Base-by-base conservation (phyloP, 2,113 vertebrate genomes). In the Greenwoodochromis staneri region DNA sequence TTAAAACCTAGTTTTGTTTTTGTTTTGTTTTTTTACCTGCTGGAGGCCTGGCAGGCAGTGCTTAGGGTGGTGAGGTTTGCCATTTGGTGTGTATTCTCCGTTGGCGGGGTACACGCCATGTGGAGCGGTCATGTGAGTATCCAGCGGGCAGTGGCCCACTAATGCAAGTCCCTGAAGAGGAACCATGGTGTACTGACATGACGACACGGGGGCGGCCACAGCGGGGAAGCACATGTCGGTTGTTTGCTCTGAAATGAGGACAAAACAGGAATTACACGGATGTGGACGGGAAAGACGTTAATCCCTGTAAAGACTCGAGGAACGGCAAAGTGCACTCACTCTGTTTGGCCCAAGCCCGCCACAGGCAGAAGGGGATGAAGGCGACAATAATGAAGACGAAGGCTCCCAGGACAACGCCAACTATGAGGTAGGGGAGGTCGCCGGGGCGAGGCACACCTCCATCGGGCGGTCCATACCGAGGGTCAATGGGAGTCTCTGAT, bases 111-210 rank as follows among this genome's bases (percentile, higher is more conserved):
- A 96, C 38, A 92, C 13, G 4, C 88, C 83, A 13, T 94, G 96
- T 3, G 86, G 88, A n/a, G 90, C 55, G 0, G 91, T 49, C 95
- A 97, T 42, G 8, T 94, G 92, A 2, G 95, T 83, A 3, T 91
- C 97, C 81, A 96, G 31, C 0, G 96, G 97, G 88, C 97, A 96
- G 55, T 96, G 97, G 7, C 97, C 97, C 0, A 29, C 96, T 86
- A 97, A 93, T 3, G 97, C 94, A 57, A 97, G 94, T 12, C 98
- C 97, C 88, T 97, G 97, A 73, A 99, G 94, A 1, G 98, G 98
- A 14, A 99, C 98, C 98, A 99, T 98, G 36, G 98, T 99, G 92
- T 99, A 99, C 85, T 98, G 98, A 92, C 98, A 99, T 10, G 98
- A 97, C 0, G 98, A 97, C 7, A 97, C 91, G 0, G 98, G 96